Percentiles rank a stretch among this genome's conserved stretches.
These are phyloP conservation scores for Bombus balteatus DNA, from an alignment of 1,140 invertebrate species.

Conservation along the genomic window DNA sequence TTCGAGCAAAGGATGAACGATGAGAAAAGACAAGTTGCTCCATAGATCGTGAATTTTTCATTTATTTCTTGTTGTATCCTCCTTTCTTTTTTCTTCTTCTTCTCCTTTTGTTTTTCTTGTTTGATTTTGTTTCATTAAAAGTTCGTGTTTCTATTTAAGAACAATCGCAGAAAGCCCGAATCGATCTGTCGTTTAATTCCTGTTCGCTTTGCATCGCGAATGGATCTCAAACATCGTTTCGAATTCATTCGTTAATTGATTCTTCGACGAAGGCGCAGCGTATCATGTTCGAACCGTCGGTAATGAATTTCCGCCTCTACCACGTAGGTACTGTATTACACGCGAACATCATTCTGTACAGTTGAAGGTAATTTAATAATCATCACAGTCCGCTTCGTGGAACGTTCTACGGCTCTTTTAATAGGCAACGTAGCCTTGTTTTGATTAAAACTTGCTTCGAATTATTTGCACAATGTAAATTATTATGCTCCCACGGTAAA, in stretches of 20 bases:
- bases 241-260: slow-evolving; percentile 33
- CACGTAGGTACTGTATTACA: not conserved
- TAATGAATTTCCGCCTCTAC: slow-evolving; percentile 12
- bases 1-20: too few species aligned
- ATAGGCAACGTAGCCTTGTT: not conserved
- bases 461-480: not conserved
- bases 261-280: not conserved
- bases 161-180: not conserved
- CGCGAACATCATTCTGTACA: slow-evolving; percentile 15
- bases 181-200: not conserved
- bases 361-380: slow-evolving; percentile 4
- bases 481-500: too few species aligned
- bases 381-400: not conserved
- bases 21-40: not conserved
- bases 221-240: slow-evolving; percentile 5
- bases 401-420: not conserved
- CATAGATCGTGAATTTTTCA: not conserved
- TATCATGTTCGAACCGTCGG: not conserved
- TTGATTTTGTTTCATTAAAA: not conserved
- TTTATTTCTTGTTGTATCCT: not conserved
- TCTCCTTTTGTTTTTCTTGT: not conserved
- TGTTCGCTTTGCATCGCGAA: not conserved
- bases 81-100: not conserved
- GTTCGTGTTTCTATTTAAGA: not conserved
- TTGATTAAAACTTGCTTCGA: too few species aligned